Evolutionary conservation across 1,140 invertebrate species (phyloP).

Genomic region (Pseudomyrmex cubaensis): DNA sequence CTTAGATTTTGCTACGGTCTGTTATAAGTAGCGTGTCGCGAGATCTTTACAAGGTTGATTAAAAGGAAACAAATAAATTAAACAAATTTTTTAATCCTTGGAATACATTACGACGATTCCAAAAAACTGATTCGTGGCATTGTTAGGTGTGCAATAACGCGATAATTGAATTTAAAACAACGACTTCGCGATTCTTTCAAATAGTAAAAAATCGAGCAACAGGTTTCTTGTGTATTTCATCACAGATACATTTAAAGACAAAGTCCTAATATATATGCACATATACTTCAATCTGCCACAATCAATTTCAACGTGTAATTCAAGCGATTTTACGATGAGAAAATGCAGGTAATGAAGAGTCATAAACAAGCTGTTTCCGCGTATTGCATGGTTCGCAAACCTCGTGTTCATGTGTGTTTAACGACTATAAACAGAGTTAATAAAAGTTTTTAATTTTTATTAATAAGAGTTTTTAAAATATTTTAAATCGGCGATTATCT

Average conservation of each 20-base stretch:
- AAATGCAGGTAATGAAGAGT: conserved; percentile 1
- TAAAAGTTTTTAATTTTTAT: background rate
- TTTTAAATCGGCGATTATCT: too few relatives aligned
- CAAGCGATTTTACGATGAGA: conserved; percentile 19
- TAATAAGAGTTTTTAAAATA: too few relatives aligned
- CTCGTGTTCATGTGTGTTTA: background rate
- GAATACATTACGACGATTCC: background rate
- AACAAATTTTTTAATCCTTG: background rate
- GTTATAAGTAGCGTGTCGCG: background rate
- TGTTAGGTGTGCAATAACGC: background rate
- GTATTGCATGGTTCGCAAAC: background rate
- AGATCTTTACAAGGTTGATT: background rate
- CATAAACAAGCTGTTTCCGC: conserved; percentile 11
- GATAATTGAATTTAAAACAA: conserved; percentile 6
- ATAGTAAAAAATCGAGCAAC: background rate
- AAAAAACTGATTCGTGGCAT: background rate
- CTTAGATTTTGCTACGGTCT: background rate
- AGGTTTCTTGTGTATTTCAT: background rate
- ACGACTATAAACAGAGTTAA: background rate
- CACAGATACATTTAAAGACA: background rate
- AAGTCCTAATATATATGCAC: too few relatives aligned
- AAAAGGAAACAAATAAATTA: conserved; percentile 5
- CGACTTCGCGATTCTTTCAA: background rate
- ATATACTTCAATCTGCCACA: background rate
- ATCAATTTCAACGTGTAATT: background rate